Percentiles rank a stretch among this genome's conserved stretches.
Conservation (phyloP, 2,888 invertebrate species). For the Lobophora halterata region DNA sequence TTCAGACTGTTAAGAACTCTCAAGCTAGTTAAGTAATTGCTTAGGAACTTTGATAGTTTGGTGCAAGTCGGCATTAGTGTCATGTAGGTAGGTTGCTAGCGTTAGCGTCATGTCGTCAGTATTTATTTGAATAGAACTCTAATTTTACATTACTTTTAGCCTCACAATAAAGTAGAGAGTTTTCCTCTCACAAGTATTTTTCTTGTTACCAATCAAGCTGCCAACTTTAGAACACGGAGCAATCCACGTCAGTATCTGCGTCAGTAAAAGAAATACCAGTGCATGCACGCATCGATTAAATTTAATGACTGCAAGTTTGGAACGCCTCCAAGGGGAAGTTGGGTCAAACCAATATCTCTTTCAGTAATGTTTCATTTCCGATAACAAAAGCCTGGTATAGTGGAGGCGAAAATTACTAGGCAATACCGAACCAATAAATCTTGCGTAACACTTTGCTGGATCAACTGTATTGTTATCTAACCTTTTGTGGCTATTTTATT, state of each 20-base stretch:
- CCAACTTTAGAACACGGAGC: conserved; percentile 22
- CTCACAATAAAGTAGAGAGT: too few species aligned
- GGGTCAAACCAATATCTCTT: conserved; percentile 33
- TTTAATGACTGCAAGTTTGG: conserved; percentile 30
- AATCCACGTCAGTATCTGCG: too few species aligned
- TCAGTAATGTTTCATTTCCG: conserved; percentile 31
- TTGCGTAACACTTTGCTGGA: conserved; percentile 10
- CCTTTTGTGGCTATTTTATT: conserved; percentile 5
- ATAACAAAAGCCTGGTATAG: conserved; percentile 23
- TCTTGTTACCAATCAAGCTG: not conserved
- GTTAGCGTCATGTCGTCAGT: too few species aligned
- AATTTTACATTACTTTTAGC: too few species aligned
- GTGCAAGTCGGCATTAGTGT: too few species aligned
- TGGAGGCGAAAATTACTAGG: conserved; percentile 11
- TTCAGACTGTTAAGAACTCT: too few species aligned
- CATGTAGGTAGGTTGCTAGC: too few species aligned
- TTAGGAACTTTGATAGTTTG: too few species aligned
- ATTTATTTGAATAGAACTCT: too few species aligned
- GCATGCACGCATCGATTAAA: conserved; percentile 28
- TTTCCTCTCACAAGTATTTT: too few species aligned
- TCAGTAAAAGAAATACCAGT: conserved; percentile 27
- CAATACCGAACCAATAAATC: conserved; percentile 15
- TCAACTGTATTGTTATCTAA: not conserved
- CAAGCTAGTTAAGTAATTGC: too few species aligned
- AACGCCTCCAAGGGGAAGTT: conserved; percentile 31